Conservation (phyloP, 2,888 invertebrate species). For the Apodemia hepburni region DNA sequence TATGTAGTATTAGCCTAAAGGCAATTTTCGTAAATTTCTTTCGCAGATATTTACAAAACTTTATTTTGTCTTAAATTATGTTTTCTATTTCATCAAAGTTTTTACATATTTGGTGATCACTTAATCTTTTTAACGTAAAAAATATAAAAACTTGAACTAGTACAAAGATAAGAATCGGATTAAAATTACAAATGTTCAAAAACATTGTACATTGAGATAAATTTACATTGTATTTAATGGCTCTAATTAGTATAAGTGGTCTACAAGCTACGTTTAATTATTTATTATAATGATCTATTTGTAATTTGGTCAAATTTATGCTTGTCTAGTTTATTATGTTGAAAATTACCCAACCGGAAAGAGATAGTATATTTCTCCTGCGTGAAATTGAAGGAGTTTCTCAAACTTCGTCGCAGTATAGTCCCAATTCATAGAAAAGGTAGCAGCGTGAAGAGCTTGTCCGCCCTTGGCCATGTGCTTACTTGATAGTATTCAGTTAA, state of each 20-base stretch:
- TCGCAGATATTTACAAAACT: too few species aligned
- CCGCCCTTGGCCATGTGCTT: too few species aligned
- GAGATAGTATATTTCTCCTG: neutral
- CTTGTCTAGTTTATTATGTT: neutral
- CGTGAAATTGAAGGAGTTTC: neutral
- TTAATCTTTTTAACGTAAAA: neutral
- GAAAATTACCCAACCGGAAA: neutral
- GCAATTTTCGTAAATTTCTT: too few species aligned
- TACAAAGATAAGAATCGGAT: neutral
- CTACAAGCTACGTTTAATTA: slow-evolving; percentile 3
- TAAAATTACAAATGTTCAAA: slow-evolving; percentile 5
- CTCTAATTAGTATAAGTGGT: neutral
- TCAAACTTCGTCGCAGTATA: neutral
- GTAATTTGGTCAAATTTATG: neutral
- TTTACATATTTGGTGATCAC: neutral
- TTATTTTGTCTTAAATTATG: too few species aligned
- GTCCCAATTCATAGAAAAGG: too few species aligned
- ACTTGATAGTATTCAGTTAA: too few species aligned
- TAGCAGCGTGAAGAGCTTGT: too few species aligned
- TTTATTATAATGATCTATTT: slow-evolving; percentile 9
- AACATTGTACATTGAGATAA: slow-evolving; percentile 5
- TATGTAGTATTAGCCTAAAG: too few species aligned
- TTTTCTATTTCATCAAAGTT: neutral
- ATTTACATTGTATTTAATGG: slow-evolving; percentile 6
- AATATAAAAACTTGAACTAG: neutral